phyloP scores from a whole-genome alignment of 2,888 invertebrate genomes.

The Phengaris alcon region DNA sequence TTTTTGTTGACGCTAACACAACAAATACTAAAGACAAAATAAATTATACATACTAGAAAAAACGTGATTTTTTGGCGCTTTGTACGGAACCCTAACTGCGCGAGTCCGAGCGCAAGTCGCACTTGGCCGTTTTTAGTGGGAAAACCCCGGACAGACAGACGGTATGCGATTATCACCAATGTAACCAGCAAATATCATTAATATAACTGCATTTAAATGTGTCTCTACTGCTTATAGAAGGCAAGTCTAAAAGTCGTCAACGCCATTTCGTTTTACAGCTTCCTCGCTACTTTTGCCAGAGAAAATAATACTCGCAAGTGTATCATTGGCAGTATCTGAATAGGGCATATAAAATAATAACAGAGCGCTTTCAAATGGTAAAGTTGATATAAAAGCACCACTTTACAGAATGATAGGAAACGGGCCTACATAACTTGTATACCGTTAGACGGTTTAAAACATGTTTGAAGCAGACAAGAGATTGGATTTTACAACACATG shows the following conservation, averaged over 20 bases:
- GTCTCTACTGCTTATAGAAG: not conserved
- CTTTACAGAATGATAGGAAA: not conserved
- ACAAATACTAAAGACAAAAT: too few species aligned
- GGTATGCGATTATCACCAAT: too few species aligned
- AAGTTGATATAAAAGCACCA: conserved; percentile 8
- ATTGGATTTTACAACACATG: too few species aligned
- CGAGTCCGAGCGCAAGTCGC: too few species aligned
- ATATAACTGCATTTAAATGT: not conserved
- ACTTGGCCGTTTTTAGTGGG: too few species aligned
- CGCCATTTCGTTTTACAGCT: not conserved
- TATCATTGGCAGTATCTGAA: not conserved
- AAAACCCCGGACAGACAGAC: too few species aligned
- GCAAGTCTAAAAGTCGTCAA: not conserved
- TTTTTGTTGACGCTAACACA: too few species aligned
- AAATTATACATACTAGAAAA: too few species aligned
- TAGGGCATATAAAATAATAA: conserved; percentile 13
- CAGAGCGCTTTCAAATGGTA: not conserved
- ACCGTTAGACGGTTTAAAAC: not conserved
- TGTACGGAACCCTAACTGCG: too few species aligned
- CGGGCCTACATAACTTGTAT: conserved; percentile 14
- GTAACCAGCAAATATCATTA: too few species aligned
- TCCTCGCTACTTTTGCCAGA: not conserved
- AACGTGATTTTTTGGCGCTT: too few species aligned
- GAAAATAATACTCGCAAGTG: not conserved
- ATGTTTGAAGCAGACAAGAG: too few species aligned